Conservation (phyloP, 1,140 invertebrate species). For the Semibalanus balanoides region DNA sequence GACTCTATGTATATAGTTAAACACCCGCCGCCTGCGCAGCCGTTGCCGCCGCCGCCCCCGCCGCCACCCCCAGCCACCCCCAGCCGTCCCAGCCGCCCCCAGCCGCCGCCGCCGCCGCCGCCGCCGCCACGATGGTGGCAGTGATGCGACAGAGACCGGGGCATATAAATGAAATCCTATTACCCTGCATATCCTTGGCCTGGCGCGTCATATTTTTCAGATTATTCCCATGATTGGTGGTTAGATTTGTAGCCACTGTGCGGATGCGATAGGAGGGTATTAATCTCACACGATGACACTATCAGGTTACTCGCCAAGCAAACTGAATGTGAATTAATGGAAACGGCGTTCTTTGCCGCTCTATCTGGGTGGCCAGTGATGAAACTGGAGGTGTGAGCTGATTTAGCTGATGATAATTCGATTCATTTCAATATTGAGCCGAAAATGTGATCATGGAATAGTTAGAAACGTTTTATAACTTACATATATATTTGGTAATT, state of each 20-base stretch:
- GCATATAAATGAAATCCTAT: neutral
- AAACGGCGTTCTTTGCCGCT: neutral
- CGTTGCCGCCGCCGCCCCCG: too few relatives aligned
- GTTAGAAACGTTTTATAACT: too few relatives aligned
- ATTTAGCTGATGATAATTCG: neutral
- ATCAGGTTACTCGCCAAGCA: neutral
- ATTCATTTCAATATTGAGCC: neutral
- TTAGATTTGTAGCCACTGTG: neutral
- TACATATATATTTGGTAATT: too few relatives aligned
- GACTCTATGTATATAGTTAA: too few relatives aligned
- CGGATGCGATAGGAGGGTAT: neutral
- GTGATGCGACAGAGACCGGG: too few relatives aligned
- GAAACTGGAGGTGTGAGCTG: neutral
- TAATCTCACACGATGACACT: neutral
- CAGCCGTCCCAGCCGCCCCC: too few relatives aligned
- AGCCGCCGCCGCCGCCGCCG: too few relatives aligned
- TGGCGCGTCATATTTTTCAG: neutral
- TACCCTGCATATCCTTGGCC: neutral
- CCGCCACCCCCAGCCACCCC: too few relatives aligned
- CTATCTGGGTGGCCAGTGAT: neutral
- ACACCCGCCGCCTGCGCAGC: too few relatives aligned
- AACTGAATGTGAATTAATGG: slow-evolving; percentile 2
- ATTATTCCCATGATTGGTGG: neutral
- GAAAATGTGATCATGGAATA: too few relatives aligned
- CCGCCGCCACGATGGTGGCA: too few relatives aligned